Evolutionary conservation across 2,888 invertebrate genomes (phyloP).

Genomic region (Drosophila leonis): DNA sequence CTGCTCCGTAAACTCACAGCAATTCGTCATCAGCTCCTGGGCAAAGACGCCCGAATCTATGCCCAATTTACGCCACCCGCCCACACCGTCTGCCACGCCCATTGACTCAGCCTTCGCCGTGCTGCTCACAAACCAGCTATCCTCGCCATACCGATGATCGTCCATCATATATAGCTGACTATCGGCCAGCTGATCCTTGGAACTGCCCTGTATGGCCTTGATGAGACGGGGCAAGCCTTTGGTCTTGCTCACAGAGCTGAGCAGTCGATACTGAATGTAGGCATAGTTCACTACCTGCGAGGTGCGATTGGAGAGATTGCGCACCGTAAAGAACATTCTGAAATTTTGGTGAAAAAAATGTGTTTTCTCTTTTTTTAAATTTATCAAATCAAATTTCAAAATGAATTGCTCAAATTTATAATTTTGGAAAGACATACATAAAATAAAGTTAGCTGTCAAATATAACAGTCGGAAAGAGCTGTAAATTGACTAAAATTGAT

Average conservation of each 20-base stretch:
- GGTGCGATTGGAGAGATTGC: not conserved
- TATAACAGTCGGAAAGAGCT: not conserved
- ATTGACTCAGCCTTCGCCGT: conserved; percentile 60
- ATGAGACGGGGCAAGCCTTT: conserved; percentile 43
- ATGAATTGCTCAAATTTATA: not conserved
- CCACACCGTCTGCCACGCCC: conserved; percentile 99
- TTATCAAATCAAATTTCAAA: not conserved
- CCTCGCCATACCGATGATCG: conserved; percentile 61
- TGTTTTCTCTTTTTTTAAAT: not conserved
- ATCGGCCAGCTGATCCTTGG: conserved; percentile 22
- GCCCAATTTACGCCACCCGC: conserved; percentile 98
- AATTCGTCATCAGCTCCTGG: conserved; percentile 95
- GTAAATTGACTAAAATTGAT: not conserved
- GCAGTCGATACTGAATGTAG: conserved; percentile 1
- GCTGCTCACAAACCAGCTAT: conserved; percentile 61
- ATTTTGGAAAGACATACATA: no score
- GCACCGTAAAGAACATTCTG: conserved; percentile 24
- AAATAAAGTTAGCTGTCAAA: not conserved
- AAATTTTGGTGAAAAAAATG: not conserved
- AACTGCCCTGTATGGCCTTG: conserved; percentile 62
- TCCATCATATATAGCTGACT: not conserved
- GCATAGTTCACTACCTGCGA: not conserved
- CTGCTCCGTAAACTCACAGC: conserved; percentile 93
- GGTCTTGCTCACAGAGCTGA: not conserved
- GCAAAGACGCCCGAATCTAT: conserved; percentile 98